Base-by-base conservation (phyloP, 2,797 vertebrate genomes). In the Acipenser transmontanus region DNA sequence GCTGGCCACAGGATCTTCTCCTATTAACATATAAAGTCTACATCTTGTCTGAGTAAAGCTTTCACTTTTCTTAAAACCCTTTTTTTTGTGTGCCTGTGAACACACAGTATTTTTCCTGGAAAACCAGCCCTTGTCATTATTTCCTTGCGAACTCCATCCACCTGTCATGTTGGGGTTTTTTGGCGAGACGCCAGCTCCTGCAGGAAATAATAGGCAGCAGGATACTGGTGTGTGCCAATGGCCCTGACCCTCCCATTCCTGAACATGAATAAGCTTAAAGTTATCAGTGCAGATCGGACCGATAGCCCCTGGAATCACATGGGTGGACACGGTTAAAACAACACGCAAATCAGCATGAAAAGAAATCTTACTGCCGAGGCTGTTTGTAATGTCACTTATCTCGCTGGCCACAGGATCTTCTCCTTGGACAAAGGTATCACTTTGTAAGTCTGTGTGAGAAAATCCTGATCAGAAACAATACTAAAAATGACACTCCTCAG, bases 171-270 rank as follows among this genome's bases (percentile, higher is more conserved):
- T 84, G 79, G 68, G 77, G 72, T 69, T 84, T 88, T 89, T 88
- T 81, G 70, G 72, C 54, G 59, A 34, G 88, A 84, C 4, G 34
- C 89, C 68, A 67, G 61, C 54, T 47, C 59, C 70, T 63, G 72
- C 68, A 71, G 70, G 72, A 74, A 71, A 70, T 69, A 66, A 71
- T 68, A 71, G 70, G 61, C 68, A 70, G 68, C 68, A 89, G 87
- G 88, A 91, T 91, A 85, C 88, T 62, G 86, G 87, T 86, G 86
- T 88, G 84, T 91, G 87, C 89, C 84, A 86, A 82, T 85, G 82
- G 87, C 84, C 87, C 81, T 81, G 77, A 88, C 84, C 87, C 87
- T 91, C 89, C 89, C 89, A 87, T 91, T 91, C 88, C 91, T 90
- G 87, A 84, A 81, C 84, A 87, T 86, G 87, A 87, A 88, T 83